phyloP scores from a whole-genome alignment of 2,888 invertebrate genomes.

The Holacanthella duospinosa region DNA sequence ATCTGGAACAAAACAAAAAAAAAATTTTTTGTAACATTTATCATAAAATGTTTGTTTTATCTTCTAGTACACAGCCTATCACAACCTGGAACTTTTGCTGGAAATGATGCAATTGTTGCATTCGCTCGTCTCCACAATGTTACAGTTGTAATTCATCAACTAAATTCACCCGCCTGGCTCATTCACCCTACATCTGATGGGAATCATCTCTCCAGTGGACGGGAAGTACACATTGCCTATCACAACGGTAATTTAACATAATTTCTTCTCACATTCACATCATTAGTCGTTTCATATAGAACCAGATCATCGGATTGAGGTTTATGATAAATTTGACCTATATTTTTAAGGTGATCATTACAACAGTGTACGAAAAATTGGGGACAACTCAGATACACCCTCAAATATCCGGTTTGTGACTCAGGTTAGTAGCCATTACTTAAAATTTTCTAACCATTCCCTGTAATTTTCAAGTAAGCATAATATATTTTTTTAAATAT shows the following conservation, averaged over 20 bases:
- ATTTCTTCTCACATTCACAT: background rate
- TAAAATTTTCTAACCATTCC: background rate
- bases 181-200: slow-evolving; percentile 33
- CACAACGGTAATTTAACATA: slow-evolving; percentile 42
- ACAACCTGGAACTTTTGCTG: slow-evolving; percentile 46
- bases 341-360: slow-evolving; percentile 40
- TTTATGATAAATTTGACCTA: slow-evolving; percentile 10
- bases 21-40: background rate
- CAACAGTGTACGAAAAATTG: slow-evolving; percentile 41
- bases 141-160: slow-evolving; percentile 44
- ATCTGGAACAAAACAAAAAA: background rate
- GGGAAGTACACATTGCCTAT: slow-evolving; percentile 45
- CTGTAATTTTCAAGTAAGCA: background rate
- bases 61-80: slow-evolving; percentile 40
- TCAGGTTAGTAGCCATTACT: slow-evolving; percentile 19
- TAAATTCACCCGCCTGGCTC: slow-evolving; percentile 33
- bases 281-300: background rate
- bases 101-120: slow-evolving; percentile 48
- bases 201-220: slow-evolving; percentile 18
- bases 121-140: slow-evolving; percentile 44
- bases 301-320: background rate
- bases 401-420: slow-evolving; percentile 27
- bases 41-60: background rate
- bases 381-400: slow-evolving; percentile 33
- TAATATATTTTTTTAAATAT: too few species aligned